phyloP scores from a whole-genome alignment of 2,888 invertebrate species.

The Coelopa pilipes region DNA sequence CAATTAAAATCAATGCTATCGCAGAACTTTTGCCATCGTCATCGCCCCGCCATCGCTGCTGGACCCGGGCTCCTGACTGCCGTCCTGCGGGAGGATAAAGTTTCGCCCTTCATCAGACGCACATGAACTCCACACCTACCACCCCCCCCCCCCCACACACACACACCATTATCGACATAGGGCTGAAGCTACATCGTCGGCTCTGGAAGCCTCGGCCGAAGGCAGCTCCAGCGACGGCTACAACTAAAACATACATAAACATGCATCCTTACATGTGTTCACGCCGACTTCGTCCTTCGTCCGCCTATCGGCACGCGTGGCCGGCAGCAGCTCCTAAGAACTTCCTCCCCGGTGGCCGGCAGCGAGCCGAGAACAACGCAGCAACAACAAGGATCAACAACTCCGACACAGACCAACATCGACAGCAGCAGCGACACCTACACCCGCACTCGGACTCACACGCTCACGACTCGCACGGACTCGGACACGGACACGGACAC shows the following conservation, averaged over 20 bases:
- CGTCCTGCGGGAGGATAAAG: constrained; percentile 30
- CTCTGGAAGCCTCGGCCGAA: neutral
- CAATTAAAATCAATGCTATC: constrained; percentile 59
- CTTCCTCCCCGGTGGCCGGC: no score
- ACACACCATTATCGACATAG: neutral
- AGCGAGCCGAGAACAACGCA: no score
- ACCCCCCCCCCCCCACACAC: neutral
- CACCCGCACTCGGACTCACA: constrained; percentile 11
- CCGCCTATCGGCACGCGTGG: no score
- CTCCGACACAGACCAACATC: no score
- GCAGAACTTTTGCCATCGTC: constrained; percentile 26
- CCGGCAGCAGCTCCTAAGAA: no score
- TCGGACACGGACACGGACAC: constrained; percentile 22
- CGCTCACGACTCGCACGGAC: constrained; percentile 31
- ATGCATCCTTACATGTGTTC: neutral
- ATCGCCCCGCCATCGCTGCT: neutral
- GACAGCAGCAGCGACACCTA: neutral
- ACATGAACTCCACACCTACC: constrained; percentile 9
- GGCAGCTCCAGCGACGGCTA: neutral
- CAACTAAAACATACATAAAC: constrained; percentile 16
- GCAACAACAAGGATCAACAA: no score
- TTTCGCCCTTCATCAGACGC: constrained; percentile 9
- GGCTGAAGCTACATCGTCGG: neutral
- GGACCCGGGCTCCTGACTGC: neutral
- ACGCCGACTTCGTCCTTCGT: neutral